Conservation (phyloP, 2,797 vertebrate species). For the Pseudochirops corinnae region DNA sequence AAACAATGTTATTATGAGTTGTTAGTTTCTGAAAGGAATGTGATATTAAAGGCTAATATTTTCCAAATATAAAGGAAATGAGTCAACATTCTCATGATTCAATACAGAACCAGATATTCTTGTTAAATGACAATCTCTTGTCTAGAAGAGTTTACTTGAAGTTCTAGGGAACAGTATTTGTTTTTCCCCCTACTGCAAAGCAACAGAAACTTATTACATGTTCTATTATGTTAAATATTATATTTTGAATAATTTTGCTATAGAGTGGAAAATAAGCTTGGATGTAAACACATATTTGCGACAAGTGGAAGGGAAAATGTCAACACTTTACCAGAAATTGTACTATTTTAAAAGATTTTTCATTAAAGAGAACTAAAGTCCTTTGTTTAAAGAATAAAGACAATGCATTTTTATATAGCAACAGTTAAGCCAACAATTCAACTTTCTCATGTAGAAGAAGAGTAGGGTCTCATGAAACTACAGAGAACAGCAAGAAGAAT, state of each 20-base stretch:
- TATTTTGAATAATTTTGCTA: neutral
- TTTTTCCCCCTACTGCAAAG: neutral
- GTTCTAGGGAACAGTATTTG: neutral
- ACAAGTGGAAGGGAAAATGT: slow-evolving; percentile 13
- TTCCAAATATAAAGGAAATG: slow-evolving; percentile 28
- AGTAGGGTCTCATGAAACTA: neutral
- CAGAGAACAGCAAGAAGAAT: neutral
- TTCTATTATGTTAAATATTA: neutral
- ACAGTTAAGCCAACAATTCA: neutral
- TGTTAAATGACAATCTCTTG: neutral
- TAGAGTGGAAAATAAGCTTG: slow-evolving; percentile 35
- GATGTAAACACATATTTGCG: slow-evolving; percentile 53
- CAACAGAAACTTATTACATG: neutral
- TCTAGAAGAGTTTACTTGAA: neutral
- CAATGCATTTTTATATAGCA: neutral
- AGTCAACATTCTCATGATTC: neutral
- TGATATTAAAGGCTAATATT: slow-evolving; percentile 27
- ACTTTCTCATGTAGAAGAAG: neutral
- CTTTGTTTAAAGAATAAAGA: slow-evolving; percentile 20
- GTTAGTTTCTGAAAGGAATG: slow-evolving; percentile 31
- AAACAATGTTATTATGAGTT: slow-evolving; percentile 20
- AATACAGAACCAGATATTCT: slow-evolving; percentile 23
- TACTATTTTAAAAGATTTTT: slow-evolving; percentile 32
- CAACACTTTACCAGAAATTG: slow-evolving; percentile 4
- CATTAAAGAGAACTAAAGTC: neutral